Evolutionary conservation across 2,888 invertebrate species (phyloP), one percentile per base, ranked within the genome.

Genomic region (Cyrtodaria siliqua): DNA sequence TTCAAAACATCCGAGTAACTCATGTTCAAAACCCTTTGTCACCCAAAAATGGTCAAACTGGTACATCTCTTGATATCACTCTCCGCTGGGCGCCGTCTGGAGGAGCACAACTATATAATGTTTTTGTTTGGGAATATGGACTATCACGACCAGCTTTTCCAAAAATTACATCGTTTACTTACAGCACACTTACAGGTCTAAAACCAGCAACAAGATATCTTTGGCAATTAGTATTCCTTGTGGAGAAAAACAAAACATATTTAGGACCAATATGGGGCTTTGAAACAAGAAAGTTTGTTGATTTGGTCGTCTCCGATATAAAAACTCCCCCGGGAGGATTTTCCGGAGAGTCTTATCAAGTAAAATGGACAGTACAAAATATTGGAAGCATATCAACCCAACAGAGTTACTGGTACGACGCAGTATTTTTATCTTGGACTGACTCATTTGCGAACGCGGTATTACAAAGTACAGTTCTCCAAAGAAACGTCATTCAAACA

Each of bases 321-420:
- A 29, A 8, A 9, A 52, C 63, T 26, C 71, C 71, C 29, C 53
- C 57, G 1, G 16, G 49, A n/a, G 71, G 59, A n/a, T 72, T 29
- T 38, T 71, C 76, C 8, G 72, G 72, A 6, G 40, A 68, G 42
- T 29, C 29, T 0, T 67, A 55, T 23, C 59, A 62, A 38, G 49
- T 72, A n/a, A 40, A 52, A 42, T 77, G 77, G 77, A 68, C 68
- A 16, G 64, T 77, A 8, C 27, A 38, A 20, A 77, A 77, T 60
- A 59, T 59, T 29, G 77, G 72, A 3, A 72, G 27, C 12, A 20
- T 60, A 12, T 20, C 47, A 6, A 64, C 64, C 16, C 60, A 60
- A n/a, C 14, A 27, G 9, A 16, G 27, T 20, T 40, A 44, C 9
- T 72, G 72, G 72, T 42, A 23, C n/a, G 72, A 66, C 55, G 60